Percentiles rank a stretch among this genome's conserved stretches.
phyloP scores from a whole-genome alignment of 1,140 invertebrate species.

The Branchinecta lindahli region DNA sequence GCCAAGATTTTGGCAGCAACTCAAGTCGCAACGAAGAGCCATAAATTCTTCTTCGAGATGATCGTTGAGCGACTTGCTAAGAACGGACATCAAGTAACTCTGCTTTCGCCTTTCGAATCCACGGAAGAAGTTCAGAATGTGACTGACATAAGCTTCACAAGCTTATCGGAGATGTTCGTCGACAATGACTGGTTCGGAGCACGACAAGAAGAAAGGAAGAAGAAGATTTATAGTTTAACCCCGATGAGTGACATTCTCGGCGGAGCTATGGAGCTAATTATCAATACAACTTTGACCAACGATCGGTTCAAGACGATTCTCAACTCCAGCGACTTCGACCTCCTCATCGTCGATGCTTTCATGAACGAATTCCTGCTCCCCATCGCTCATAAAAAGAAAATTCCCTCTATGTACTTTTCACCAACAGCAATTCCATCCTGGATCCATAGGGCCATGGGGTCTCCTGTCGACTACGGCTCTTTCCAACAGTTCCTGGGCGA shows the following conservation, averaged over 20 bases:
- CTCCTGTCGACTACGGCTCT: conserved; percentile 28
- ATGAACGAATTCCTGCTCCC: conserved; percentile 26
- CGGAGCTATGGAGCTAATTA: not conserved
- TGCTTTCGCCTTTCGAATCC: not conserved
- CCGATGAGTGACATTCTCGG: not conserved
- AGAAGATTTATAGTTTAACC: not conserved
- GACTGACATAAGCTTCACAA: not conserved
- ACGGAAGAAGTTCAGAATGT: not conserved
- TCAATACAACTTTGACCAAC: not conserved
- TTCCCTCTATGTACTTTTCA: conserved; percentile 38
- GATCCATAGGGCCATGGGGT: conserved; percentile 35
- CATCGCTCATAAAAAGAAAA: conserved; percentile 35
- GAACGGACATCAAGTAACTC: not conserved
- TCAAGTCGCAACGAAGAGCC: not conserved
- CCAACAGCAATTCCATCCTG: conserved; percentile 16
- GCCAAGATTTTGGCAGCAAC: not conserved
- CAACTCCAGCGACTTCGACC: conserved; percentile 22
- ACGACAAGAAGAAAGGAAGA: not conserved
- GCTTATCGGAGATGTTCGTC: not conserved
- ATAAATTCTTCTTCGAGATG: not conserved
- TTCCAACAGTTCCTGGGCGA: conserved; percentile 15
- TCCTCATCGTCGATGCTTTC: conserved; percentile 27
- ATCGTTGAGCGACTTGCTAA: not conserved
- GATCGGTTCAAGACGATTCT: not conserved
- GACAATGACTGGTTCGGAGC: not conserved